Evolutionary conservation across 2,888 invertebrate genomes (phyloP), one percentile per base, ranked within the genome.

Genomic region (Entomobrya multifasciata): DNA sequence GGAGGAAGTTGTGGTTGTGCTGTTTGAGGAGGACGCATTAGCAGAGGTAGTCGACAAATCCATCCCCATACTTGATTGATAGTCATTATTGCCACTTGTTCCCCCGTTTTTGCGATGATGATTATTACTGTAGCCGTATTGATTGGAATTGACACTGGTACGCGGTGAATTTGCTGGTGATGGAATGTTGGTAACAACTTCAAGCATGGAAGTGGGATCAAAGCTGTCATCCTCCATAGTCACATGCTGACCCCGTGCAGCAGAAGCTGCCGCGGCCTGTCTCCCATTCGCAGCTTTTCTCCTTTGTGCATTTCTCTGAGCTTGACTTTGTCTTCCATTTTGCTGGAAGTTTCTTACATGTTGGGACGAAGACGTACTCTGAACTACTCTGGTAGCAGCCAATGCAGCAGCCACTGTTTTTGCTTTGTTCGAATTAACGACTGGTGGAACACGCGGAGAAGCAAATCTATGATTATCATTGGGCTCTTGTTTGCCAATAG

Each of bases 391-490:
- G 6, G 87, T 87, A 15, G 91, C 90, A 11, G 91, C 91, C 15
- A 91, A 60, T 6, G 89, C 90, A 13, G 91, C 91, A 17, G 91
- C 91, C 0, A 90, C 91, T 17, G 91, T 91, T 76, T 90, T 90
- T 0, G 90, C 88, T 67, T 90, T 90, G n/a, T 76, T 80, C 8
- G 86, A 77, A 76, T 85, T 90, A 13, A 60, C 65, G 20, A 67
- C 57, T 20, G 82, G 77, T 22, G 90, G 90, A n/a, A 84, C 86
- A 52, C 89, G 89, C n/a, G 91, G 91, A 8, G 91, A 89, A 1
- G 88, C 83, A 65, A 91, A 90, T 25, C 85, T 78, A 52, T 90
- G 89, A 65, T 84, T 84, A 67, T 84, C 67, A 15, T 79, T 36
- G 0, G 52, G 3, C 6, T 79, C 52, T 25, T 87, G 70, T 49